phyloP scores from a whole-genome alignment of 2,113 vertebrate species.

The Danio rerio region GRCz12tu NC_133183.1:17377501-17378000 shows the following conservation, averaged over 20 bases:
- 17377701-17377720: slow-evolving; percentile 29
- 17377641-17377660: slow-evolving; percentile 60
- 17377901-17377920: slow-evolving; percentile 63
- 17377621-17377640: not conserved
- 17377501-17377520: too few relatives aligned
- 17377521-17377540: too few relatives aligned
- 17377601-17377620: not conserved
- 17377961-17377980: slow-evolving; percentile 77
- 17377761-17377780: slow-evolving; percentile 35
- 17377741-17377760: slow-evolving; percentile 46
- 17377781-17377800: slow-evolving; percentile 33
- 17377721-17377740: slow-evolving; percentile 42
- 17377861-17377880: slow-evolving; percentile 50
- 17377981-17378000: slow-evolving; percentile 73
- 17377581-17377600: not conserved
- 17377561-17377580: not conserved
- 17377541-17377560: too few relatives aligned
- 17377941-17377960: slow-evolving; percentile 81
- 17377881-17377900: slow-evolving; percentile 51
- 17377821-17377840: slow-evolving; percentile 43
- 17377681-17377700: slow-evolving; percentile 55
- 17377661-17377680: slow-evolving; percentile 64
- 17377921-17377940: slow-evolving; percentile 73
- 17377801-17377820: slow-evolving; percentile 36
- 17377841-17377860: slow-evolving; percentile 48